A percentile compares a stretch with the other conserved stretches of the same genome.
Conservation (phyloP, 2,888 invertebrate genomes). For the Synanthedon myopaeformis region DNA sequence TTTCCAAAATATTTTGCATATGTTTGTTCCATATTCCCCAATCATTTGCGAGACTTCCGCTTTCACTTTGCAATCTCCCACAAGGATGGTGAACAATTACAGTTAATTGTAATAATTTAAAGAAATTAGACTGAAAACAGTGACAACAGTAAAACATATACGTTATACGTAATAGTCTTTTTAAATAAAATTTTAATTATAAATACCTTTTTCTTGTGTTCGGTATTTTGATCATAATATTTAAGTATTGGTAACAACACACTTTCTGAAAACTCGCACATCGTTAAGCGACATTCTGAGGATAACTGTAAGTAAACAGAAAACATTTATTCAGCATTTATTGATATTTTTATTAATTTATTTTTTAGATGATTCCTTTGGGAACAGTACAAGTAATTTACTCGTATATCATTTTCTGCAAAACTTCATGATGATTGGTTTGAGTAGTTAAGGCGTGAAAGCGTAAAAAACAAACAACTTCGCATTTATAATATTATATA, state of each 20-base stretch:
- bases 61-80: conserved; percentile 28
- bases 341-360: no score
- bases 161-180: not conserved
- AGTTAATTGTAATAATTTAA: conserved; percentile 36
- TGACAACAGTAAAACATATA: not conserved
- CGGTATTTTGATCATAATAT: conserved; percentile 52
- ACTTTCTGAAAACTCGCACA: conserved; percentile 67
- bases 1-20: conserved; percentile 42
- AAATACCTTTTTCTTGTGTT: conserved; percentile 55
- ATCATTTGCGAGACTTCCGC: conserved; percentile 39
- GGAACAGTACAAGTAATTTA: no score
- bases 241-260: conserved; percentile 48
- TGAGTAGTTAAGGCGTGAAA: no score
- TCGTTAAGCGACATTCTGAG: conserved; percentile 54
- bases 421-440: no score
- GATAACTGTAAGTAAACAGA: conserved; percentile 44
- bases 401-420: no score
- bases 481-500: no score
- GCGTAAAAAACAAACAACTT: no score
- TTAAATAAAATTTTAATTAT: conserved; percentile 1
- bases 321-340: not conserved
- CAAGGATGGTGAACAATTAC: conserved; percentile 49
- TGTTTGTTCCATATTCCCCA: conserved; percentile 50
- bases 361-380: no score
- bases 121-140: conserved; percentile 38